Percentiles rank a stretch among this genome's conserved stretches.
Conservation (phyloP, 2,797 vertebrate genomes). For the Rhabdophis nuchalis region DNA sequence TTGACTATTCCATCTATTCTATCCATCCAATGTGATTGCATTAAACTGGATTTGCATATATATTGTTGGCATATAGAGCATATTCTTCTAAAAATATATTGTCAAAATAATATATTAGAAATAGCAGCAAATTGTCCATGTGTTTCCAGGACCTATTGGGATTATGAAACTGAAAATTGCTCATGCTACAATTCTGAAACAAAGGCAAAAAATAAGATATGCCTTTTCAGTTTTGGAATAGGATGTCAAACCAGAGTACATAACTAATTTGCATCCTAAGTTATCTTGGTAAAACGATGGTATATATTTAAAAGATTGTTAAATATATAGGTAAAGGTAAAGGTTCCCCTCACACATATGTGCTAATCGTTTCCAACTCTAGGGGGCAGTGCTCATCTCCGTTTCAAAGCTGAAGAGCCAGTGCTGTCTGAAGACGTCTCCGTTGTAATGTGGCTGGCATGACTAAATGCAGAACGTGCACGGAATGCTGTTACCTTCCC, state of each 20-base stretch:
- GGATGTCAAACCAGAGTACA: rapidly evolving
- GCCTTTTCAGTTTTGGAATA: neutral
- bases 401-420: too few species aligned
- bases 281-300: neutral
- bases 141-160: neutral
- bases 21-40: neutral
- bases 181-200: neutral
- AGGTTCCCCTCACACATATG: too few species aligned
- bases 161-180: neutral
- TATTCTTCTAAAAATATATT: neutral
- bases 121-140: neutral
- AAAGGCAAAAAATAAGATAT: neutral
- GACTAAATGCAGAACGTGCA: too few species aligned
- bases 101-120: neutral
- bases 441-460: too few species aligned
- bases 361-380: too few species aligned
- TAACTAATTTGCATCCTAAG: neutral
- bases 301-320: neutral
- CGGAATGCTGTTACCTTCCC: too few species aligned
- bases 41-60: slow-evolving; percentile 1
- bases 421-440: too few species aligned
- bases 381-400: too few species aligned
- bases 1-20: neutral
- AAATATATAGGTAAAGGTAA: neutral
- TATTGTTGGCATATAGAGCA: neutral